Conservation (phyloP, 2,113 vertebrate species). For the Pseudonaja textilis region DNA sequence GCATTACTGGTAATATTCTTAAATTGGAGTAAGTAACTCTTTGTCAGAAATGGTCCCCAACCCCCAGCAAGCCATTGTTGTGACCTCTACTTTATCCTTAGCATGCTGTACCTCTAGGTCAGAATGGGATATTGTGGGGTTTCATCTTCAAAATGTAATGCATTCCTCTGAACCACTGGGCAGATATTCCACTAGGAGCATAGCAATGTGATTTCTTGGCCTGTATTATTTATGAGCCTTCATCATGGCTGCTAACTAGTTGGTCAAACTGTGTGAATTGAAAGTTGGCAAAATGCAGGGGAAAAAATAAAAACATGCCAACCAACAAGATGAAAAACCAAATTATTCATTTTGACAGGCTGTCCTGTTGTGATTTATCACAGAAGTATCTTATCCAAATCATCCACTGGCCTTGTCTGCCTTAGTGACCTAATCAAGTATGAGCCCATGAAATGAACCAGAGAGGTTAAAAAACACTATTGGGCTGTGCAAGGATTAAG, state of each 20-base stretch:
- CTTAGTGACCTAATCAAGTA: conserved; percentile 42
- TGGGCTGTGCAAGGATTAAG: conserved; percentile 34
- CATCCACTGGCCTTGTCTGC: conserved; percentile 40
- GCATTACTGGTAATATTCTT: background rate
- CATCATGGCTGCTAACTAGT: background rate
- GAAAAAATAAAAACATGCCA: conserved; percentile 1
- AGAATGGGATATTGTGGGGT: background rate
- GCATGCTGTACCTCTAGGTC: background rate
- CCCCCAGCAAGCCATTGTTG: background rate
- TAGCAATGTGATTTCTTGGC: background rate
- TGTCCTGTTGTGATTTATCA: conserved; percentile 44
- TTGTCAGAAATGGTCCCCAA: background rate
- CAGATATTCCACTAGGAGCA: background rate
- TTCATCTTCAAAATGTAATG: background rate
- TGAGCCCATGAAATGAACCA: conserved; percentile 18
- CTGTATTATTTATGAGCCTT: background rate
- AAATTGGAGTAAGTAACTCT: background rate
- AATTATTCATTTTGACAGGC: conserved; percentile 33
- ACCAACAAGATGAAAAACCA: conserved; percentile 27
- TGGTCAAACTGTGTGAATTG: conserved; percentile 5
- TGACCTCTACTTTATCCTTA: background rate
- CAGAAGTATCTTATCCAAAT: conserved; percentile 29
- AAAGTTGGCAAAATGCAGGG: conserved; percentile 25
- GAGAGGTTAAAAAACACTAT: background rate
- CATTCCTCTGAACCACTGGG: background rate